Evolutionary conservation across 2,797 vertebrate species (phyloP), one percentile per base, ranked within the genome.

Genomic region (Peromyscus nudipes): DNA sequence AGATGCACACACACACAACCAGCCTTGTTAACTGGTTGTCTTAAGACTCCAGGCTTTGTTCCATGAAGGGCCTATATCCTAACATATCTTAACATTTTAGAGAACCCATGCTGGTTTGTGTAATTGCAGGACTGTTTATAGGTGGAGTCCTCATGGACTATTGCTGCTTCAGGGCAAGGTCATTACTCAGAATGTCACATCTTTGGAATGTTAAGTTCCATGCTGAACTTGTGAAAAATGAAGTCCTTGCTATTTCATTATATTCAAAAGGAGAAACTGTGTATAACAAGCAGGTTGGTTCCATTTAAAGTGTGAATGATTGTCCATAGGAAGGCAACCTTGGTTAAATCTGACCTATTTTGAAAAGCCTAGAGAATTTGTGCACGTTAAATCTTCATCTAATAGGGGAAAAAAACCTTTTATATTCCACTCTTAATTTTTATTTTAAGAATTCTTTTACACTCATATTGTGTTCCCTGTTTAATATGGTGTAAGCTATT

Each of bases 101-200:
- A 86, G 40, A 49, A 8, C 23, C 40, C 2, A 62, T 13, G 19
- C 57, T 85, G 11, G 34, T 90, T 80, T 82, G 25, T 67, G 57
- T 65, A 87, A 46, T 40, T 49, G 13, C 8, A 27, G 27, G 27
- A 34, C 17, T 93, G 43, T 92, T 83, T 96, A 91, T 73, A 82
- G 46, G 17, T 31, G 0, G 91, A 0, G 4, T 96, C 71, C 79
- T 81, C 40, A 14, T 14, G 29, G 62, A 67, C 82, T 1, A 77
- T 43, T 57, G 25, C 34, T 95, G 29, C 97, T 97, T 96, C 60
- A 96, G 29, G 94, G 34, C 69, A 82, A 81, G 55, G 29, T 77
- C 67, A 69, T 94, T 52, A 79, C 90, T 81, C 7, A 0, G 8
- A 9, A 82, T 95, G 89, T 73, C 64, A 86, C 46, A n/a, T 60